These are phyloP conservation scores for Forbesichthys agassizii DNA, from an alignment of 2,113 vertebrate genomes.

Conservation along the genomic window DNA sequence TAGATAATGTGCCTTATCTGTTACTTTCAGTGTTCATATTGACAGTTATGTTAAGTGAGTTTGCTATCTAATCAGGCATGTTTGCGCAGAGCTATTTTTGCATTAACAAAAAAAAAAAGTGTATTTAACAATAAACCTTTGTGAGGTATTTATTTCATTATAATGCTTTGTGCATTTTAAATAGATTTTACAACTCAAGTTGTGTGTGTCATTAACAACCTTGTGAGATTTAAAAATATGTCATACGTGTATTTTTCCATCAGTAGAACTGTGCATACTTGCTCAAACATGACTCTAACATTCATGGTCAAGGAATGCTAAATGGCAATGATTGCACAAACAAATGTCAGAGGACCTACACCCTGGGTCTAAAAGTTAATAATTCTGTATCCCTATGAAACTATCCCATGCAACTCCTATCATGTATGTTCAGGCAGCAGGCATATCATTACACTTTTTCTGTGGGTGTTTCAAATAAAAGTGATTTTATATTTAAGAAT, in stretches of 20 bases:
- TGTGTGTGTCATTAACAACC: background rate
- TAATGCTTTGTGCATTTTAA: background rate
- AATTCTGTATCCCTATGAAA: background rate
- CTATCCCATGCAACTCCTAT: background rate
- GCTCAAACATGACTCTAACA: conserved; percentile 5
- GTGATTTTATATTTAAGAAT: conserved; percentile 21
- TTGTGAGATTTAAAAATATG: conserved; percentile 4
- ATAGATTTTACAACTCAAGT: background rate
- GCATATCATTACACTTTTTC: conserved; percentile 6
- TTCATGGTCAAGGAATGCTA: conserved; percentile 17
- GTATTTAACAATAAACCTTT: conserved; percentile 1
- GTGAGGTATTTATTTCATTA: conserved; percentile 3
- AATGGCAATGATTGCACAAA: conserved; percentile 4
- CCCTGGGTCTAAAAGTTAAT: background rate
- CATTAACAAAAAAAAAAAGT: background rate
- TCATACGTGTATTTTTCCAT: conserved; percentile 10
- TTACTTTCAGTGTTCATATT: background rate
- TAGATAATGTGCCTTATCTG: background rate
- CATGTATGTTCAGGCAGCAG: background rate
- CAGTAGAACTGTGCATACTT: background rate
- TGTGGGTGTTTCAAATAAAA: conserved; percentile 35
- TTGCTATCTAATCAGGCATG: background rate
- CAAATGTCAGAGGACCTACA: background rate
- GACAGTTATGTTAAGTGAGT: background rate
- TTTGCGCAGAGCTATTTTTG: background rate